Conservation (phyloP, 2,113 vertebrate species). For the Mugil cephalus region DNA sequence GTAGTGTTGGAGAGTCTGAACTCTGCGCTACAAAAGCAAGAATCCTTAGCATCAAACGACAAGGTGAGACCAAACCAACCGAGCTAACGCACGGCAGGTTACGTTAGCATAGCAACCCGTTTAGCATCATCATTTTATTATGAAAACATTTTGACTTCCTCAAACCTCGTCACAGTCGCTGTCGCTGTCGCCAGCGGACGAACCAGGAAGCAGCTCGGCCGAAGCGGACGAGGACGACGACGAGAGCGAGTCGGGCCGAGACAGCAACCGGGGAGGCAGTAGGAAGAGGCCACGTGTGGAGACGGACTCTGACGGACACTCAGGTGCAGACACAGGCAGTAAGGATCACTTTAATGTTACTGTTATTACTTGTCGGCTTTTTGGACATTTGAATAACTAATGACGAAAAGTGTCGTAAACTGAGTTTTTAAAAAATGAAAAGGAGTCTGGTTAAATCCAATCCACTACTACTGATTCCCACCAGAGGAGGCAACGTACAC, state of each 20-base stretch:
- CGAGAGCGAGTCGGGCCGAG: slow-evolving; percentile 7
- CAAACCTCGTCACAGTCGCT: slow-evolving; percentile 28
- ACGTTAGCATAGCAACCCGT: background rate
- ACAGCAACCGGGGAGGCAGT: slow-evolving; percentile 47
- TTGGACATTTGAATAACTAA: too few species aligned
- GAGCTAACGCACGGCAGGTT: background rate
- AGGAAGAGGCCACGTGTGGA: slow-evolving; percentile 69
- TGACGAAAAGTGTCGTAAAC: too few species aligned
- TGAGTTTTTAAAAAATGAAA: too few species aligned
- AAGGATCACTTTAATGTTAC: background rate
- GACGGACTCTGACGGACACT: slow-evolving; percentile 55
- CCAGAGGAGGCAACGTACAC: too few species aligned
- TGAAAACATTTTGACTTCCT: background rate
- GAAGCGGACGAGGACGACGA: slow-evolving; percentile 52
- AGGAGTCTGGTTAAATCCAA: too few species aligned
- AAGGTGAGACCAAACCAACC: slow-evolving; percentile 42
- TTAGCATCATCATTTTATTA: background rate
- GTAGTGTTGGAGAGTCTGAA: slow-evolving; percentile 82
- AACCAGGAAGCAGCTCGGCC: slow-evolving; percentile 48
- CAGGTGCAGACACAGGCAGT: slow-evolving; percentile 43
- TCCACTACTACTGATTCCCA: too few species aligned
- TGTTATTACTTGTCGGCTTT: too few species aligned
- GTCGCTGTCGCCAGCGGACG: slow-evolving; percentile 10
- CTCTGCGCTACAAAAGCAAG: slow-evolving; percentile 64
- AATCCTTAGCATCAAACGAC: slow-evolving; percentile 52